Evolutionary conservation across 2,113 vertebrate genomes (phyloP).

Genomic region (Aplodontia rufa): DNA sequence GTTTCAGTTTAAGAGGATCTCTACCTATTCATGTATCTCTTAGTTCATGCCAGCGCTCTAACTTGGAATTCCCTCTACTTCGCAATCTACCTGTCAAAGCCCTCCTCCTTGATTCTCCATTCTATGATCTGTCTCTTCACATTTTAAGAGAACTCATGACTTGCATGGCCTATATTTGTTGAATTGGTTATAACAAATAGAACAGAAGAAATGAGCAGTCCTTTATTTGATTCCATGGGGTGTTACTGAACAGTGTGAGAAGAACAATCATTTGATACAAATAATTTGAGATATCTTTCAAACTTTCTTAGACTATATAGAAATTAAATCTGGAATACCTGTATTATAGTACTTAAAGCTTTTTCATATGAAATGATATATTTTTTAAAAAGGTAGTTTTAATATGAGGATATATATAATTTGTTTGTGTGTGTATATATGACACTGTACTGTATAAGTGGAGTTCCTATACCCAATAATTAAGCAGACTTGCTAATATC

Average conservation of each 20-base stretch:
- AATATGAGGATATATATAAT: neutral
- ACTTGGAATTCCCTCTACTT: neutral
- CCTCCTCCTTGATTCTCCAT: neutral
- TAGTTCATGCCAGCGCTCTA: neutral
- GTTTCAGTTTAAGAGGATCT: neutral
- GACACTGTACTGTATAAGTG: neutral
- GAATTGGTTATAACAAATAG: neutral
- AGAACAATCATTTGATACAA: neutral
- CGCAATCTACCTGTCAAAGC: neutral
- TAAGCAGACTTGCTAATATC: neutral
- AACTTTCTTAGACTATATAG: neutral
- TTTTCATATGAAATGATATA: neutral
- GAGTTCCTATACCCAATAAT: neutral
- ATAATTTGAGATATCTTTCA: neutral
- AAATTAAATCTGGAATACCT: neutral
- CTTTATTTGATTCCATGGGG: neutral
- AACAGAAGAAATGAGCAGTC: neutral
- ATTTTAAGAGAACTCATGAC: neutral
- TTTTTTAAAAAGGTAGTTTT: constrained; percentile 5
- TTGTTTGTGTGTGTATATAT: neutral
- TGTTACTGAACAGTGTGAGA: neutral
- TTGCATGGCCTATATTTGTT: neutral
- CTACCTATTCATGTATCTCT: neutral
- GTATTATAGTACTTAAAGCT: neutral
- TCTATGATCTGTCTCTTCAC: neutral